phyloP scores from a whole-genome alignment of 2,888 invertebrate species.

The Polyommatus iphigenia region DNA sequence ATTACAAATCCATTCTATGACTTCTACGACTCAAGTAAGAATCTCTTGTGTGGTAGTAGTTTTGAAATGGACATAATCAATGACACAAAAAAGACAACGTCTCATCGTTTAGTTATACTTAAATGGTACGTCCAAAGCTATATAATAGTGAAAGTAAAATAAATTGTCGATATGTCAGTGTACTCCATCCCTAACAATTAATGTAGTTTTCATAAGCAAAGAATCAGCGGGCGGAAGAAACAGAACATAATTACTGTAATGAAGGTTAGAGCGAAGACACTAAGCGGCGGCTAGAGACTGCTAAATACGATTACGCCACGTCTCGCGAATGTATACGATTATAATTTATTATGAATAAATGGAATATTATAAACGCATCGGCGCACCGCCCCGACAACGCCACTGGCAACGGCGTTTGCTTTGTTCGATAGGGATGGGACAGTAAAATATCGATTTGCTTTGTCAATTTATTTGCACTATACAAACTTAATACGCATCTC shows the following conservation, averaged over 20 bases:
- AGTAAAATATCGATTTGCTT: conserved; percentile 35
- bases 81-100: no score
- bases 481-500: no score
- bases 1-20: no score
- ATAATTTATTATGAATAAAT: conserved; percentile 81
- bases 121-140: no score
- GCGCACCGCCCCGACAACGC: conserved; percentile 76
- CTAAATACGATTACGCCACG: conserved; percentile 58
- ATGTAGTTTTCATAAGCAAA: conserved; percentile 15
- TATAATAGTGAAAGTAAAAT: not conserved
- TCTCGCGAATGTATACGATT: conserved; percentile 65
- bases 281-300: conserved; percentile 39
- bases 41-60: no score
- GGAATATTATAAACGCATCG: conserved; percentile 81
- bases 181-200: not conserved
- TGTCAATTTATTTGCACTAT: not conserved
- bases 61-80: no score
- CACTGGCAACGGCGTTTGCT: conserved; percentile 79
- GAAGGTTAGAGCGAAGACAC: conserved; percentile 36
- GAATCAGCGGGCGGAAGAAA: conserved; percentile 21
- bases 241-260: conserved; percentile 34
- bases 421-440: conserved; percentile 63
- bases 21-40: no score
- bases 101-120: not conserved
- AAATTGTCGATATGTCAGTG: not conserved